A percentile compares a stretch with the other conserved stretches of the same genome.
Conservation (phyloP, 2,113 vertebrate species). For the Genyomyrus donnyi region DNA sequence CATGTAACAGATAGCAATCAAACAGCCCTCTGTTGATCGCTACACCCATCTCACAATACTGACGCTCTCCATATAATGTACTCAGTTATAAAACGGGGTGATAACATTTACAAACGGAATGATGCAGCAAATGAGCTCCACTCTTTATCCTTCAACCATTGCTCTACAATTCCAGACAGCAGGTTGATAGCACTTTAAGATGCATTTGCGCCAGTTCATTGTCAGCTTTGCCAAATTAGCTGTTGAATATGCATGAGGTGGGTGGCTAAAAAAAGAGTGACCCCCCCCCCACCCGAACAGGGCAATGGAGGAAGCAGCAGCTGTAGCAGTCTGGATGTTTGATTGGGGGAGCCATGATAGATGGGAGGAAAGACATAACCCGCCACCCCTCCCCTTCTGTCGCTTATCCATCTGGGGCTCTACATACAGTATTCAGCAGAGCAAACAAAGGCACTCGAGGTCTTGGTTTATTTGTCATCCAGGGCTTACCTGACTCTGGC, state of each 20-base stretch:
- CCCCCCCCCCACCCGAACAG: background rate
- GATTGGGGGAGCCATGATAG: conserved; percentile 17
- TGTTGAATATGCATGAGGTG: background rate
- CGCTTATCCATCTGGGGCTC: conserved; percentile 10
- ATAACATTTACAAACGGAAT: background rate
- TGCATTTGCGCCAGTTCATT: background rate
- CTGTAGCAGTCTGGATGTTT: conserved; percentile 1
- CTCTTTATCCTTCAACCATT: background rate
- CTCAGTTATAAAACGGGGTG: background rate
- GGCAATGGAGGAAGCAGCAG: conserved; percentile 6
- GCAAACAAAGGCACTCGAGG: background rate
- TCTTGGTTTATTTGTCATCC: background rate
- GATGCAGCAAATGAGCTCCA: background rate
- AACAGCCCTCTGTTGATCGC: background rate
- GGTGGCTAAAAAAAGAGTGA: background rate
- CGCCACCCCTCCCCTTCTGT: background rate
- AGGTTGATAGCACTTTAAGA: background rate
- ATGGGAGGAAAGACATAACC: background rate
- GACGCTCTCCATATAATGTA: background rate
- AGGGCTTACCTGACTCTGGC: background rate
- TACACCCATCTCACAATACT: background rate
- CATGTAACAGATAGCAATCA: background rate
- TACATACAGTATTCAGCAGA: background rate
- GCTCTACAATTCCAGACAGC: background rate
- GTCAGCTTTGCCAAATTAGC: background rate